A percentile compares a stretch with the other conserved stretches of the same genome.
phyloP scores from a whole-genome alignment of 2,797 vertebrate species.

The Danio tinwini region DNA sequence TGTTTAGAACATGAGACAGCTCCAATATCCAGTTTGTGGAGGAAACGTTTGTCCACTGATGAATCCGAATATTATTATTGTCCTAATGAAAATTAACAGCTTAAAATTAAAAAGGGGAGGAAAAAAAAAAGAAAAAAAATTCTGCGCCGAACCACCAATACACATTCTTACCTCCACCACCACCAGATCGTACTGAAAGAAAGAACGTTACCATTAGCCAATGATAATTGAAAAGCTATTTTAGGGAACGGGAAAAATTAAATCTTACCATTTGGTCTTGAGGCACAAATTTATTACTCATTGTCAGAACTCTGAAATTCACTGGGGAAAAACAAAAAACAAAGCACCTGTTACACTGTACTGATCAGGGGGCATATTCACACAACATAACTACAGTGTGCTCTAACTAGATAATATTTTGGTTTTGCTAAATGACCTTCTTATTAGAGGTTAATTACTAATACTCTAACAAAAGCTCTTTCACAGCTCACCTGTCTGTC shows the following conservation, averaged over 20 bases:
- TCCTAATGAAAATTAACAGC: conserved; percentile 21
- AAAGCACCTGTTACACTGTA: too few species aligned
- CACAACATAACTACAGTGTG: too few species aligned
- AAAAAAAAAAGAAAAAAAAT: too few species aligned
- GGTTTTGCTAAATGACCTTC: too few species aligned
- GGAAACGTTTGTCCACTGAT: conserved; percentile 47
- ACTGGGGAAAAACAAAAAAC: conserved; percentile 78
- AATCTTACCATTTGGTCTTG: conserved; percentile 48
- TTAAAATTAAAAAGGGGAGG: too few species aligned
- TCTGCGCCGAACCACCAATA: too few species aligned
- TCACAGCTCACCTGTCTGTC: conserved; percentile 63
- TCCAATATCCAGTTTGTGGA: conserved; percentile 41
- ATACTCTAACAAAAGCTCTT: background rate
- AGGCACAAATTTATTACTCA: conserved; percentile 77
- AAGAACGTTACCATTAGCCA: background rate
- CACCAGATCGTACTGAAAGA: conserved; percentile 14
- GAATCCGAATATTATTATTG: conserved; percentile 29
- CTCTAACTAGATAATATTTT: too few species aligned
- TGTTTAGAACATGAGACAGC: conserved; percentile 51
- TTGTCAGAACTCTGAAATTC: conserved; percentile 79
- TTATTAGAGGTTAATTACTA: rapidly evolving
- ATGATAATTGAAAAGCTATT: rapidly evolving
- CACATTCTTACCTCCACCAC: conserved; percentile 3
- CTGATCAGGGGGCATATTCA: too few species aligned
- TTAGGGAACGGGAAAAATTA: too few species aligned